Evolutionary conservation across 2,797 vertebrate species (phyloP), one percentile per base, ranked within the genome.

Genomic region (Apodemus agrarius): DNA sequence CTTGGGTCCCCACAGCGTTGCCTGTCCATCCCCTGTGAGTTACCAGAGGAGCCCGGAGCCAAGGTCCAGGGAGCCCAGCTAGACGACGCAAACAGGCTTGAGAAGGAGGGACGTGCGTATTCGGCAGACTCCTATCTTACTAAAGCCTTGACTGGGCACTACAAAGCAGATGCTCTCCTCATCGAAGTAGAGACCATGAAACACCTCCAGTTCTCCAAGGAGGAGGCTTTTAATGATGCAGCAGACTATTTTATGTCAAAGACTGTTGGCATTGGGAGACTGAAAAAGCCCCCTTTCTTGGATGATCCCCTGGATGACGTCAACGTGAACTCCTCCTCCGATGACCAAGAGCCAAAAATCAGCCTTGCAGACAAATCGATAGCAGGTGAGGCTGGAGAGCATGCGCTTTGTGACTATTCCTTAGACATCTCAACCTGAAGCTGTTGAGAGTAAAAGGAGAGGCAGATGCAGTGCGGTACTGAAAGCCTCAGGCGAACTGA

Each of bases 361-460:
- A 79, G 97, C 98, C 98, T 98, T 99, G 98, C 98, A 98, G 90
- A 98, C 97, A 96, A 97, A 97, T 93, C 97, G 95, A 95, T 98
- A 97, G 94, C 93, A 98, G 99, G 98, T 99, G 98, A 99, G 98
- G 90, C 93, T 97, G 94, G 87, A 94, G 89, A 98, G 97, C 75
- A 85, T 7, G 1, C 95, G 65, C 95, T 98, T 98, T 97, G 97
- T 96, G 96, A 84, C 65, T 95, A 90, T 88, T 95, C 98, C 97
- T 98, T 98, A 96, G 90, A 88, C 89, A 81, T 52, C 26, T 95
- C 69, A 78, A 4, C 69, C 21, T 93, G 95, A 85, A 88, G 81
- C 95, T 90, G 76, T 31, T 46, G 52, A 76, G 91, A 54, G 97
- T 95, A 95, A 97, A 89, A 13, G 49, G 54, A 82, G 21, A 88